These are phyloP conservation scores for Myotis daubentonii DNA, from an alignment of 2,797 vertebrate species.

Conservation along the genomic window DNA sequence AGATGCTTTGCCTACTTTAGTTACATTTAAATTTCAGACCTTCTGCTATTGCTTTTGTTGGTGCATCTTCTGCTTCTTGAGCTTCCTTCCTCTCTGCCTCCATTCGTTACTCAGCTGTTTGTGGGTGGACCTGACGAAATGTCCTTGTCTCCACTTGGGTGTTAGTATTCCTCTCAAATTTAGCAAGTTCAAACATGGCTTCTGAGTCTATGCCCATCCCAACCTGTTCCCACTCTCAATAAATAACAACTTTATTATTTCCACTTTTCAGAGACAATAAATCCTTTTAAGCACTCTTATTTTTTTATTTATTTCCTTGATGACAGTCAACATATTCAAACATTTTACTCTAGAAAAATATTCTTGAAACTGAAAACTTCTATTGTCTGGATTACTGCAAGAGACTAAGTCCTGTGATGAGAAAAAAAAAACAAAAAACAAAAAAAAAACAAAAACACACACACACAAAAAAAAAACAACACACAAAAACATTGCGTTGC, in stretches of 20 bases:
- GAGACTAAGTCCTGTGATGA: background rate
- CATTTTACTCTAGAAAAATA: background rate
- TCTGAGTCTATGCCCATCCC: rapidly evolving
- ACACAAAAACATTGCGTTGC: background rate
- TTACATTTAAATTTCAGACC: background rate
- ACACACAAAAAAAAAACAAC: no score
- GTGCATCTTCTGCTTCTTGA: background rate
- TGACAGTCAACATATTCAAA: background rate
- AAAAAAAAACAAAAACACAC: no score
- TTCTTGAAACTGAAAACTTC: background rate
- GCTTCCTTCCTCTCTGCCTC: background rate
- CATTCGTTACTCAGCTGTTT: no score
- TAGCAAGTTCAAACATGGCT: background rate
- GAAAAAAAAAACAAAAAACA: no score
- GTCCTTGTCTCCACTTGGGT: background rate
- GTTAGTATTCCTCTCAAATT: background rate
- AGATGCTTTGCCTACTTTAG: background rate
- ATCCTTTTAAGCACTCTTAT: background rate
- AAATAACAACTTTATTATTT: background rate
- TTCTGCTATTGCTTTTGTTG: background rate
- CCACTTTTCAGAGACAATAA: background rate
- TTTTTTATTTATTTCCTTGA: background rate
- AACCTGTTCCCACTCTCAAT: background rate
- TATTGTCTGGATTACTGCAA: background rate
- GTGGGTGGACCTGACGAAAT: background rate